Evolutionary conservation across 2,888 invertebrate species (phyloP).

Genomic region (Polydrusus pterygomalis): DNA sequence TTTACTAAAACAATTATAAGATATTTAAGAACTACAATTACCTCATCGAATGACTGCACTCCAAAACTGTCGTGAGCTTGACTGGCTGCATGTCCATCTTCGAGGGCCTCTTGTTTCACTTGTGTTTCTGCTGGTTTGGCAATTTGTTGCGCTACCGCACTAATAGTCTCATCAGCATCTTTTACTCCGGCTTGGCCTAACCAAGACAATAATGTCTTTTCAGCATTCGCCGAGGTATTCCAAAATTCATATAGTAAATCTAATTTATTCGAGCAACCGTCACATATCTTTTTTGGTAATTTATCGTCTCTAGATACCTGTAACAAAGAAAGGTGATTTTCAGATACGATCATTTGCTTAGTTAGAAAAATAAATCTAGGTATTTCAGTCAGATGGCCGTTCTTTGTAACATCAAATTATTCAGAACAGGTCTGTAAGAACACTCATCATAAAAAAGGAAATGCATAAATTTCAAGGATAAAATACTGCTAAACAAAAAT

Average conservation of each 20-base stretch:
- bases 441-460: conserved; percentile 51
- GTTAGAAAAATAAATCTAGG: not conserved
- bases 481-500: too few species aligned
- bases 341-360: not conserved
- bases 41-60: conserved; percentile 55
- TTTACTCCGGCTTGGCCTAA: conserved; percentile 63
- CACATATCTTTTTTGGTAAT: conserved; percentile 83
- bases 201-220: conserved; percentile 73
- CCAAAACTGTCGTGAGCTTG: conserved; percentile 38
- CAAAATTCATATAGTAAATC: conserved; percentile 83
- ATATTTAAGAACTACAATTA: conserved; percentile 16
- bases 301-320: conserved; percentile 81
- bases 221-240: conserved; percentile 80
- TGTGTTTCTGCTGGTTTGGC: conserved; percentile 54
- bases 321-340: conserved; percentile 58
- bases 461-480: not conserved
- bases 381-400: conserved; percentile 53
- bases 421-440: conserved; percentile 58
- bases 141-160: conserved; percentile 54
- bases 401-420: conserved; percentile 50
- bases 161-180: conserved; percentile 47
- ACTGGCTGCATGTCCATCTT: conserved; percentile 46
- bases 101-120: conserved; percentile 61
- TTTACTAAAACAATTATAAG: not conserved
- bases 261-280: conserved; percentile 82